phyloP scores from a whole-genome alignment of 1,140 invertebrate species.

The Drosophila truncata region DNA sequence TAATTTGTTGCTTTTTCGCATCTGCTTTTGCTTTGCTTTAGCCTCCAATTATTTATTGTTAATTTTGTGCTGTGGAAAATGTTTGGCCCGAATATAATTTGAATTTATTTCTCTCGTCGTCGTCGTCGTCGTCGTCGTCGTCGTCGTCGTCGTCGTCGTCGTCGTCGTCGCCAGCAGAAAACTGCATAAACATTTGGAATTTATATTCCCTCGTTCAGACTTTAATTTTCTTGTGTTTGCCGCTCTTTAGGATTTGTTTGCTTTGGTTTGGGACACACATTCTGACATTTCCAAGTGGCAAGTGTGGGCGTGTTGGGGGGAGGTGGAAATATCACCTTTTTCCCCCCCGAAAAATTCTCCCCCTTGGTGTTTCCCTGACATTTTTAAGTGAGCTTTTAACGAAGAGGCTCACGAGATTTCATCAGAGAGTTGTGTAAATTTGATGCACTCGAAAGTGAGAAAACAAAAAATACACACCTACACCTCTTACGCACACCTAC shows the following conservation, averaged over 20 bases:
- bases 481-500: slow-evolving; percentile 1
- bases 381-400: slow-evolving; percentile 46
- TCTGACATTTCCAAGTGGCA: slow-evolving; percentile 37
- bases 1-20: slow-evolving; percentile 24
- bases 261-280: slow-evolving; percentile 33
- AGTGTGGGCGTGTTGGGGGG: not conserved
- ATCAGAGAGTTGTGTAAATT: slow-evolving; percentile 76
- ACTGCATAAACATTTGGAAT: slow-evolving; percentile 70
- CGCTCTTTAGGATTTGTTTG: slow-evolving; percentile 20
- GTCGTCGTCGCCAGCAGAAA: slow-evolving; percentile 27
- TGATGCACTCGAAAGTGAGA: slow-evolving; percentile 66
- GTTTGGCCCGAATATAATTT: slow-evolving; percentile 49
- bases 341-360: not conserved
- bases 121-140: slow-evolving; percentile 21
- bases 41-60: slow-evolving; percentile 36
- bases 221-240: slow-evolving; percentile 36
- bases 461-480: slow-evolving; percentile 11
- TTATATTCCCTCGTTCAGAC: slow-evolving; percentile 48
- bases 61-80: slow-evolving; percentile 11
- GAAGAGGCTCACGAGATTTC: slow-evolving; percentile 68
- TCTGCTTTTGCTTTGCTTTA: slow-evolving; percentile 11
- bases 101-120: slow-evolving; percentile 64
- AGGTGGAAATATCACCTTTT: slow-evolving; percentile 19
- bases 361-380: slow-evolving; percentile 4
- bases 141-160: slow-evolving; percentile 31